A percentile compares a stretch with the other conserved stretches of the same genome.
Conservation (phyloP, 2,113 vertebrate genomes). For the Scortum barcoo region DNA sequence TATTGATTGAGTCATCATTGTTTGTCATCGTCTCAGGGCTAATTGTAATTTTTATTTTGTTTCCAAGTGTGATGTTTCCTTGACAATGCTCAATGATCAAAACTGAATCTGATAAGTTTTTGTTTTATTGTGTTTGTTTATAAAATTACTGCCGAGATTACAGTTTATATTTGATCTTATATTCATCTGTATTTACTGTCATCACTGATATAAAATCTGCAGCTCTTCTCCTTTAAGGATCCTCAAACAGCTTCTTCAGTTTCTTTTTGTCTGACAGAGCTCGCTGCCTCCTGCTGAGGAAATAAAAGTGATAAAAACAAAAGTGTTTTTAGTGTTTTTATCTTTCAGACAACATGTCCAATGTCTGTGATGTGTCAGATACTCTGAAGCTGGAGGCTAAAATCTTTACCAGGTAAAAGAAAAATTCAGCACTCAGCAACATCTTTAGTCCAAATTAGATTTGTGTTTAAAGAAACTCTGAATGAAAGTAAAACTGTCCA, state of each 20-base stretch:
- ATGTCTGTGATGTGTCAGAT: too few species aligned
- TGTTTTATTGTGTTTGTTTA: neutral
- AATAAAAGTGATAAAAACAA: neutral
- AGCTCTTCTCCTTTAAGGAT: neutral
- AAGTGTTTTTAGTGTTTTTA: too few species aligned
- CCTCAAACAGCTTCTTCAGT: neutral
- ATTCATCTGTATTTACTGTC: neutral
- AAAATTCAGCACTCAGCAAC: too few species aligned
- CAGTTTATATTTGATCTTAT: neutral
- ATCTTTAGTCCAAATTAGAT: too few species aligned
- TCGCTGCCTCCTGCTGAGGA: neutral
- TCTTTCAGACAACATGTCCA: too few species aligned
- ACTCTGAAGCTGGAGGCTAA: too few species aligned
- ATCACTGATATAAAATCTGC: neutral
- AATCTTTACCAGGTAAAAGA: too few species aligned
- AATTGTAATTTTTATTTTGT: neutral
- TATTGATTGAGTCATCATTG: neutral
- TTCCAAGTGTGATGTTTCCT: neutral
- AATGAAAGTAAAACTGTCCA: too few species aligned
- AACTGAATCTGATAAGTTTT: too few species aligned
- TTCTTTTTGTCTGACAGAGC: too few species aligned
- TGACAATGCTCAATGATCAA: too few species aligned
- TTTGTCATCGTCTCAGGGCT: neutral
- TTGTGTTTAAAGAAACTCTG: too few species aligned
- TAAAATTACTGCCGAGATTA: neutral